Evolutionary conservation across 2,888 invertebrate genomes (phyloP), one percentile per base, ranked within the genome.

Genomic region (Eupithecia centaureata): DNA sequence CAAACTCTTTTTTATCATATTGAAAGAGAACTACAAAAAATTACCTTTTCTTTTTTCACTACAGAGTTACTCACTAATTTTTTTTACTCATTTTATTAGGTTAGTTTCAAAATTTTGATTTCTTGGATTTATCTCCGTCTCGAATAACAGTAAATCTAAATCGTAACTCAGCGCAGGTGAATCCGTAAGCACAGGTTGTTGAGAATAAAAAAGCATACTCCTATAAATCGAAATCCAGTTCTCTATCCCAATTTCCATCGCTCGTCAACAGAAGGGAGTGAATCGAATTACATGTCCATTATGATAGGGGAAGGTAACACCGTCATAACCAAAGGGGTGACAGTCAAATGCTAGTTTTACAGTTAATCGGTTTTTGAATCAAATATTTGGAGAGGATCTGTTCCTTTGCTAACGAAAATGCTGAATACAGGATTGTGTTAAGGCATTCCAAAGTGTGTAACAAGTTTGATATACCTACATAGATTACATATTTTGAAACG

Each of bases 271-370:
- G 88, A 86, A 89, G 88, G 90, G 83, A 80, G 79, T 85, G 90
- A 91, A 92, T 92, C 88, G 88, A 92, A 86, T 92, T 92, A 92
- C 83, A 85, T 83, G 83, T 83, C 88, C 86, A 89, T 91, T 91
- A 92, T 89, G 90, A 90, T 90, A 87, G 86, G 90, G 90, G 88
- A 85, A 83, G 86, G 81, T 85, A 84, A 84, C 85, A 80, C 79
- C 81, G 82, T 81, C 85, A 83, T 78, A 79, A 79, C 83, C 28
- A 10, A 42, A 65, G 79, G 86, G 87, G 88, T 79, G 84, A 83
- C 79, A 81, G 82, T 84, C 80, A 82, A 83, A 83, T 82, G 79
- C 80, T 77, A 60, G 52, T 52, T 52, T 52, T 52, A 15, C 12
- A 52, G 27, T 27, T 52, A 52, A 52, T 52, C 27, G 52, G 5